These are phyloP conservation scores for Clarias magur DNA, from an alignment of 2,113 vertebrate species.

Conservation along the genomic window DNA sequence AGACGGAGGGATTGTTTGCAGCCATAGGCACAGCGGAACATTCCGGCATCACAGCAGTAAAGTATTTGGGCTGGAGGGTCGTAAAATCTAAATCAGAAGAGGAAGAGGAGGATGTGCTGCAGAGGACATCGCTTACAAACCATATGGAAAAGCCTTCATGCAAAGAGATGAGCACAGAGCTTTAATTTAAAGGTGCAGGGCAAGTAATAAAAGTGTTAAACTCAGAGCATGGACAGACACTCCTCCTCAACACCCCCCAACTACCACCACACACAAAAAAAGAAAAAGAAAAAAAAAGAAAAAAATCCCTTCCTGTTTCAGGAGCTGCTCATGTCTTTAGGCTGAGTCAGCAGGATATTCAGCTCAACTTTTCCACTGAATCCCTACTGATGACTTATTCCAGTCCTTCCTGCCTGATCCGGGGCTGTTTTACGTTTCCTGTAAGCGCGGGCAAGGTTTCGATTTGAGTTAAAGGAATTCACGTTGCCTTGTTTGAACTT, in stretches of 20 bases:
- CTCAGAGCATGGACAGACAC: not conserved
- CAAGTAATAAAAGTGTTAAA: constrained; percentile 19
- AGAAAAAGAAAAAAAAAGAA: not conserved
- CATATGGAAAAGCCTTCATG: not conserved
- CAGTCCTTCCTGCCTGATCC: not conserved
- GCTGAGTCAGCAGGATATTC: constrained; percentile 25
- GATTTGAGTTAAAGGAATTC: not conserved
- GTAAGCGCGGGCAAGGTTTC: not conserved
- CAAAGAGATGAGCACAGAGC: not conserved
- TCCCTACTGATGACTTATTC: not conserved
- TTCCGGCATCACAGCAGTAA: not conserved
- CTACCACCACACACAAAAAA: not conserved
- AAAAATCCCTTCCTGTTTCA: constrained; percentile 22
- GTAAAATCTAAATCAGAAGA: not conserved
- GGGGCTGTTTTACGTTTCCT: not conserved
- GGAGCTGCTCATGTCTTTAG: constrained; percentile 11
- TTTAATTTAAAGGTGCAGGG: not conserved
- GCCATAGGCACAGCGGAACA: not conserved
- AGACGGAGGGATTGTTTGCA: not conserved
- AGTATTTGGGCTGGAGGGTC: not conserved
- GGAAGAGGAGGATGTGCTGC: not conserved
- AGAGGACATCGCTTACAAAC: not conserved
- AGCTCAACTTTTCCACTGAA: constrained; percentile 17
- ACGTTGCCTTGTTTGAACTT: not conserved
- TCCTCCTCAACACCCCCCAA: not conserved